Conservation (phyloP, 2,113 vertebrate genomes). For the Ahaetulla prasina region DNA sequence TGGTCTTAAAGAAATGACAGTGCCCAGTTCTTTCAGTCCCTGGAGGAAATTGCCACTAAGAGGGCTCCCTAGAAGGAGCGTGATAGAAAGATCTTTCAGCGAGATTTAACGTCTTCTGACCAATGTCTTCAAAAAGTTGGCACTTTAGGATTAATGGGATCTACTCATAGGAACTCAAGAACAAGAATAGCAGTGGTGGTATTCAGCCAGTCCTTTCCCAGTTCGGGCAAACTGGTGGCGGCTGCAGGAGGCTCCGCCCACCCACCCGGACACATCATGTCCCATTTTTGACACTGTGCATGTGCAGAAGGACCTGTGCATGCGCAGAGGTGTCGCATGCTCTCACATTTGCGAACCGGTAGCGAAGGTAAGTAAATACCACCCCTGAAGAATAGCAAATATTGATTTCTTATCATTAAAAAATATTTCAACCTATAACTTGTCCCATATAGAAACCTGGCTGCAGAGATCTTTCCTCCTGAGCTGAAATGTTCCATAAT, state of each 20-base stretch:
- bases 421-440: not conserved
- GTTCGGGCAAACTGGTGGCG: no score
- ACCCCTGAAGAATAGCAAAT: constrained; percentile 13
- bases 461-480: not conserved
- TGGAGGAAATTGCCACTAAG: constrained; percentile 13
- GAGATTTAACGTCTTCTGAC: not conserved
- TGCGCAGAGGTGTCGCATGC: no score
- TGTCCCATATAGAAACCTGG: not conserved
- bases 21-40: constrained; percentile 20
- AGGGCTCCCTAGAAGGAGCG: constrained; percentile 20
- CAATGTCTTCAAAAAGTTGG: not conserved
- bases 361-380: no score
- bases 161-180: constrained; percentile 11
- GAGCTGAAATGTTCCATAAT: not conserved
- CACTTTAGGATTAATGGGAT: not conserved
- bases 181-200: not conserved
- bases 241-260: no score
- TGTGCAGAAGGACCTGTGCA: no score
- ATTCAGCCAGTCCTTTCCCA: no score
- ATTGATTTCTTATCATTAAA: not conserved
- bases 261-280: no score
- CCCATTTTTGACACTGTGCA: no score
- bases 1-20: constrained; percentile 36
- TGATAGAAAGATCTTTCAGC: constrained; percentile 6
- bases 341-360: no score